Base-by-base conservation (phyloP, 2,113 vertebrate species). In the Pipa parva region DNA sequence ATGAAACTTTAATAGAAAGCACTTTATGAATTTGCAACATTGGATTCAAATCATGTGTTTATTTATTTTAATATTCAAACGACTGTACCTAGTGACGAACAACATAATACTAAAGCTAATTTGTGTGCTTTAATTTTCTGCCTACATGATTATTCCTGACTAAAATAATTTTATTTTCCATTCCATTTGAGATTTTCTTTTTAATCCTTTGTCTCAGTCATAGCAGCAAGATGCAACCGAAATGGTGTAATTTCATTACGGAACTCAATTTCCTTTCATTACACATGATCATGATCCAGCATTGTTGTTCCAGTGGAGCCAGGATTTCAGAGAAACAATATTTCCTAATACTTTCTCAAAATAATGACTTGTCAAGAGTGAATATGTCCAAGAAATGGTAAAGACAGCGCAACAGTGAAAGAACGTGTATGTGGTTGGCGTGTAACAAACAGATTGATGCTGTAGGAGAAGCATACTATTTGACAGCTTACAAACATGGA, bases 401-500 rank as follows among this genome's bases (percentile, higher is more conserved):
- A 68, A 31, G 42, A 22, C 58, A 29, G 25, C 46, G 59, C 45
- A 59, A 39, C 54, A 58, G 58, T 37, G 65, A 42, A 26, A 59
- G 45, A 22, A n/a, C 28, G 48, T 27, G 54, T 42, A 36, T 27
- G 45, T 55, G 8, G 64, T 21, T 37, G 64, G 46, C 63, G n/a
- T 59, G 64, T 67, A 67, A 58, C 18, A 66, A 21, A 42, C 58
- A 45, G 58, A 60, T 45, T 59, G 42, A 21, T 27, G 42, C 52
- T 39, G 45, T 59, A 51, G 31, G 52, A 51, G 65, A 52, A 59
- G 57, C n/a, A 24, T 39, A 45, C 20, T 36, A 45, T 52, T 37
- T 68, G 65, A 68, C 65, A 59, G 46, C 65, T 49, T 59, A 56
- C 25, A 68, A 68, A 46, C 24, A 27, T 52, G 56, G 65, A 60